These are phyloP conservation scores for Acrobasis consociella DNA, from an alignment of 2,888 invertebrate genomes.

Conservation along the genomic window DNA sequence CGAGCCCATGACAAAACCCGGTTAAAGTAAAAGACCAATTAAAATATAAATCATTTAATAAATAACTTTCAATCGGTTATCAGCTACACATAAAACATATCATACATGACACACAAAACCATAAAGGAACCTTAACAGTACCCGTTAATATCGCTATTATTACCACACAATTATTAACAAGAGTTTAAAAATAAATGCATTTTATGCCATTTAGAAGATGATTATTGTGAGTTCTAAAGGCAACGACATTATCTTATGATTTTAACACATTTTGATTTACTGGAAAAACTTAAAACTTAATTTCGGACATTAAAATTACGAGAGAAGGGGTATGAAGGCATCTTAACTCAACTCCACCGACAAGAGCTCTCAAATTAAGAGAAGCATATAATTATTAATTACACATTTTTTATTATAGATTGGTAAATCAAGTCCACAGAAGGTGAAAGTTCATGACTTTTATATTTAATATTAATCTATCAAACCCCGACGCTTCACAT, in stretches of 20 bases:
- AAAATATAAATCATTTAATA: constrained; percentile 12
- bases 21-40: neutral
- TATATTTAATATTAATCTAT: too few relatives aligned
- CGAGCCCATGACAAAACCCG: neutral
- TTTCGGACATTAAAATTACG: too few relatives aligned
- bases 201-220: constrained; percentile 2
- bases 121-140: neutral
- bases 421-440: too few relatives aligned
- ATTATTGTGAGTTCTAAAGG: neutral
- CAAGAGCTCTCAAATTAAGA: too few relatives aligned
- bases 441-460: too few relatives aligned
- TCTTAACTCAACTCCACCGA: too few relatives aligned
- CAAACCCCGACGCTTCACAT: too few relatives aligned
- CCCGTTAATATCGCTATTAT: constrained; percentile 1
- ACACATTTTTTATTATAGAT: too few relatives aligned
- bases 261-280: neutral
- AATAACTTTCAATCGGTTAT: neutral
- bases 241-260: neutral
- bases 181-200: constrained; percentile 5
- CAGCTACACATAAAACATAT: neutral
- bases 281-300: too few relatives aligned
- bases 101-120: constrained; percentile 1
- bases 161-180: neutral
- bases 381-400: too few relatives aligned
- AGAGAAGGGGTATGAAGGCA: too few relatives aligned